Evolutionary conservation across 2,888 invertebrate genomes (phyloP).

Genomic region (Metalampra italica): DNA sequence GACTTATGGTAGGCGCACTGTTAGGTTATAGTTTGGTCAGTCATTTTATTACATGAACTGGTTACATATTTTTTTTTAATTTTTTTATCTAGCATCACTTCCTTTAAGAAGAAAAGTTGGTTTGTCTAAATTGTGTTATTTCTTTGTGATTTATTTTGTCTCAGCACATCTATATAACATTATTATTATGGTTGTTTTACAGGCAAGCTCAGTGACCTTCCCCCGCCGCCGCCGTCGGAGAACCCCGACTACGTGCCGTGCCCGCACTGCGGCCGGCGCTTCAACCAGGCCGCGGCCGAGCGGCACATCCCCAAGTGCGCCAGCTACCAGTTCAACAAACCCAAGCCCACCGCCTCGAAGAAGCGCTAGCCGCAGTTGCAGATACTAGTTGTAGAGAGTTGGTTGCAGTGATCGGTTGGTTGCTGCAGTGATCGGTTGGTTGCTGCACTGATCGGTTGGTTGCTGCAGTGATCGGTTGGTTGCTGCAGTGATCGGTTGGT

Average conservation of each 20-base stretch:
- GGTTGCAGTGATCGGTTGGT: background rate
- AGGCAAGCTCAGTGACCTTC: constrained; percentile 89
- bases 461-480: background rate
- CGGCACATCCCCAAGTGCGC: constrained; percentile 96
- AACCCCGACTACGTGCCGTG: constrained; percentile 95
- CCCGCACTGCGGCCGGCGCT: constrained; percentile 91
- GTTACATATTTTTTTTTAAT: too few species aligned
- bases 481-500: background rate
- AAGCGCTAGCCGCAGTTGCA: constrained; percentile 39
- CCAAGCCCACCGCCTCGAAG: constrained; percentile 60
- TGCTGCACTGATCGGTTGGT: background rate
- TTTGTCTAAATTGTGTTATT: too few species aligned
- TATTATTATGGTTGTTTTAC: too few species aligned
- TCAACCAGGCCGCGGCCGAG: constrained; percentile 90
- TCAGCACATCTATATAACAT: too few species aligned
- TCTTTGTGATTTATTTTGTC: too few species aligned
- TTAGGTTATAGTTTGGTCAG: too few species aligned
- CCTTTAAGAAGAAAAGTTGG: too few species aligned
- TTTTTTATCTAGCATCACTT: too few species aligned
- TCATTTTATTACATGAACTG: too few species aligned
- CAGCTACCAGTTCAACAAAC: constrained; percentile 88
- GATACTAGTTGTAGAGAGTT: background rate
- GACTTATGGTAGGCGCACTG: too few species aligned
- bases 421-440: background rate
- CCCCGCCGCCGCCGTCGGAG: constrained; percentile 93